Evolutionary conservation across 2,113 vertebrate species (phyloP).

Genomic region (Rutilus rutilus): DNA sequence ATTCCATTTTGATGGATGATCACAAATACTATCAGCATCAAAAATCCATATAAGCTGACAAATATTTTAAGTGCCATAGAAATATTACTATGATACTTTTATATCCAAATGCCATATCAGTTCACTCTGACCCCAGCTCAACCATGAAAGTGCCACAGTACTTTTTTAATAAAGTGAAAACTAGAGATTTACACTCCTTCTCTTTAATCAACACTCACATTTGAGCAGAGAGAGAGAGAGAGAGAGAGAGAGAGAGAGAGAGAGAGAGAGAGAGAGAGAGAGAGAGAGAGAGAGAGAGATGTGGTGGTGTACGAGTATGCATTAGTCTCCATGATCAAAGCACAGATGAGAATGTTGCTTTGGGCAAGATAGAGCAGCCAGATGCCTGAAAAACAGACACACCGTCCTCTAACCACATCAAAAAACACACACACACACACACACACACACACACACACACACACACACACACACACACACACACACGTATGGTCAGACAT

Average conservation of each 20-base stretch:
- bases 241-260: background rate
- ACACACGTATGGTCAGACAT: background rate
- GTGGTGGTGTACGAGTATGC: background rate
- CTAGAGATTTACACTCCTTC: background rate
- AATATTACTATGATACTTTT: background rate
- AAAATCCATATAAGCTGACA: background rate
- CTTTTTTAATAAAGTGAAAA: conserved; percentile 1
- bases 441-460: conserved; percentile 21
- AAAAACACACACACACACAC: conserved; percentile 2
- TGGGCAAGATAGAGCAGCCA: conserved; percentile 5
- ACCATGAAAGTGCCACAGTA: background rate
- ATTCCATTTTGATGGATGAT: background rate
- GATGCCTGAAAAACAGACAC: conserved; percentile 27
- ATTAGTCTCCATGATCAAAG: conserved; percentile 42
- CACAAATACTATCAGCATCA: background rate
- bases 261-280: conserved; percentile 3
- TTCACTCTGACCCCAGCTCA: background rate
- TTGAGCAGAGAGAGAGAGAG: background rate
- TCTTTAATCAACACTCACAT: conserved; percentile 2
- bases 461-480: conserved; percentile 6
- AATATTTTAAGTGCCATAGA: background rate
- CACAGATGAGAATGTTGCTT: conserved; percentile 35
- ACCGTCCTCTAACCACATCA: background rate
- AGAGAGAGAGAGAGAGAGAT: background rate
- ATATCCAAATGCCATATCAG: background rate